Base-by-base conservation (phyloP, 2,888 invertebrate species). In the Rhopalosiphum nymphaeae region DNA sequence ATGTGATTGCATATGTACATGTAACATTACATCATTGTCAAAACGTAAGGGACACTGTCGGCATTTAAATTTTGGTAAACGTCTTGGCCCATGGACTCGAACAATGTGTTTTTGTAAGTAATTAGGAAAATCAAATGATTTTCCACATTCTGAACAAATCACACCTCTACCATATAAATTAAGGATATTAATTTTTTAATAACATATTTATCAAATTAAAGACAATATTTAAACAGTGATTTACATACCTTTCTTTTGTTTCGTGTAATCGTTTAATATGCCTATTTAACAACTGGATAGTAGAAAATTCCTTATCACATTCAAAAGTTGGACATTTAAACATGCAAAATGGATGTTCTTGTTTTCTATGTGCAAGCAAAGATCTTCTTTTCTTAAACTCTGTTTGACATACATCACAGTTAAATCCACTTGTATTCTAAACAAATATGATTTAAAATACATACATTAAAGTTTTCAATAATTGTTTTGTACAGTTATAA, bases 271-370 rank as follows among this genome's bases (percentile, higher is more conserved):
- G 56, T 94, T 95, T 94, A 56, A 94, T 94, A 93, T 95, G 95
- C 26, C 93, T 92, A 53, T 94, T 95, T 49, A 95, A 92, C 44
- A 95, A 92, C 61, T 95, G 95, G 84, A 94, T 93, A 21, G 94
- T 95, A 4, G 95, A 94, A 91, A 95, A 95, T 94, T 95, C 94
- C 86, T 95, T 95, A 36, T 94, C 94, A 87, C 95, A 95, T 25
- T 90, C 61, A 49, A 91, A n/a, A 21, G 86, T 42, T 7, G 93
- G 42, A 94, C 93, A 94, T 94, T 94, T 94, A 94, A 94, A 94
- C 36, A 86, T 61, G n/a, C 57, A 57, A 85, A 53, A 91, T 42
- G 93, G 86, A 90, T 94, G 93, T 86, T 94, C 90, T 86, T 94
- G 93, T 94, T 94, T 94, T 91, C 90, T 94, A 42, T 94, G 93